These are phyloP conservation scores for Bombus affinis DNA, from an alignment of 1,140 invertebrate species.

Conservation along the genomic window DNA sequence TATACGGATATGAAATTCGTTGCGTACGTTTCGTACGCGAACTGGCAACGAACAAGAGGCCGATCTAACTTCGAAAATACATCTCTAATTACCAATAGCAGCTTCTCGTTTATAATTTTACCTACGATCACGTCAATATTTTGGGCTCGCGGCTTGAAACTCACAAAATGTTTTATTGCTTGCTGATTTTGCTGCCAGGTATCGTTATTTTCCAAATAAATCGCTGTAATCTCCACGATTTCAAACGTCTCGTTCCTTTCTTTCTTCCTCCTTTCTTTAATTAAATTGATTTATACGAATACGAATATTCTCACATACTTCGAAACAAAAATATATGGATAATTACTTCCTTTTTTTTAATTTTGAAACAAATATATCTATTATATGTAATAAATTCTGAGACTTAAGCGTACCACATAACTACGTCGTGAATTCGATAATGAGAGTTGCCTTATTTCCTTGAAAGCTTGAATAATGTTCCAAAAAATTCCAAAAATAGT, in stretches of 20 bases:
- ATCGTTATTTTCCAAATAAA: background rate
- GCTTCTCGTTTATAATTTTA: slow-evolving; percentile 14
- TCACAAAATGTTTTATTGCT: background rate
- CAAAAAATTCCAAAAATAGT: slow-evolving; percentile 22
- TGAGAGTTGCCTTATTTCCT: background rate
- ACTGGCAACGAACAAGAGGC: background rate
- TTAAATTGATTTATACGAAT: too few species aligned
- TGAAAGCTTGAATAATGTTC: background rate
- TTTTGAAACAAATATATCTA: too few species aligned
- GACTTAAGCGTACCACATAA: background rate
- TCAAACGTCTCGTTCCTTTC: background rate
- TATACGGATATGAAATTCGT: slow-evolving; percentile 19
- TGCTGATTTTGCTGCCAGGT: background rate
- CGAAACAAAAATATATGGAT: too few species aligned
- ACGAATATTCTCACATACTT: too few species aligned
- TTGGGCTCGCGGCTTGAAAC: too few species aligned
- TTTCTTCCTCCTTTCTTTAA: background rate
- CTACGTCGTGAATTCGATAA: background rate
- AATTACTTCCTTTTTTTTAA: too few species aligned
- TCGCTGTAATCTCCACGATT: background rate
- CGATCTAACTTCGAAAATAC: slow-evolving; percentile 19
- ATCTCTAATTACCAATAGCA: slow-evolving; percentile 7
- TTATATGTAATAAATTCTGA: too few species aligned
- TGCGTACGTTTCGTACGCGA: slow-evolving; percentile 12
- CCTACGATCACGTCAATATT: background rate